Percentiles rank a stretch among this genome's conserved stretches.
Conservation (phyloP, 2,888 invertebrate genomes). For the Maniola hyperantus region DNA sequence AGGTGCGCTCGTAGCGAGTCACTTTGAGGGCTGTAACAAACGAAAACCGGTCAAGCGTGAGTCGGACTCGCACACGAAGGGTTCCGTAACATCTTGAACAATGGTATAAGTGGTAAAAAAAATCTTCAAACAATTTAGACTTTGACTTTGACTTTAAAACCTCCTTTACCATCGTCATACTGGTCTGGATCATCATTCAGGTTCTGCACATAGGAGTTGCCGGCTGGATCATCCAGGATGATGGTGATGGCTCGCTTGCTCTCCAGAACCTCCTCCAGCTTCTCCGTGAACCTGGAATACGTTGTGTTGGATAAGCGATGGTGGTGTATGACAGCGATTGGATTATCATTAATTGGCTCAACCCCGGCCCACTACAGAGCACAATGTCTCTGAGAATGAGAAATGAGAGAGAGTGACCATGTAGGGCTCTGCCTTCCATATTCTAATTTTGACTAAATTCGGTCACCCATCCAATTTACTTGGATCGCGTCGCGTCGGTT, state of each 20-base stretch:
- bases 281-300: conserved; percentile 81
- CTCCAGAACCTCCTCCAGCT: conserved; percentile 86
- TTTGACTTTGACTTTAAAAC: no score
- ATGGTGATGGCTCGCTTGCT: conserved; percentile 86
- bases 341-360: no score
- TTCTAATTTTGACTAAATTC: no score
- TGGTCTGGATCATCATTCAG: conserved; percentile 82
- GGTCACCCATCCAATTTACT: no score
- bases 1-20: conserved; percentile 90
- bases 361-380: no score
- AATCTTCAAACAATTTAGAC: no score
- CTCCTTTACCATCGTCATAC: conserved; percentile 81
- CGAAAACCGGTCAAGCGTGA: background rate
- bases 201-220: conserved; percentile 97
- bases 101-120: background rate
- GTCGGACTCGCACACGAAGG: background rate
- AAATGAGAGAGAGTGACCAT: no score
- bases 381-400: no score
- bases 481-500: no score
- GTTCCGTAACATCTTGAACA: no score
- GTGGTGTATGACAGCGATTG: no score
- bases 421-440: no score
- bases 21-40: conserved; percentile 84
- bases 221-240: conserved; percentile 97
- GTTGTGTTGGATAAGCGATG: background rate